A percentile compares a stretch with the other conserved stretches of the same genome.
phyloP scores from a whole-genome alignment of 1,140 invertebrate species.

The Rhynchophorus ferrugineus region DNA sequence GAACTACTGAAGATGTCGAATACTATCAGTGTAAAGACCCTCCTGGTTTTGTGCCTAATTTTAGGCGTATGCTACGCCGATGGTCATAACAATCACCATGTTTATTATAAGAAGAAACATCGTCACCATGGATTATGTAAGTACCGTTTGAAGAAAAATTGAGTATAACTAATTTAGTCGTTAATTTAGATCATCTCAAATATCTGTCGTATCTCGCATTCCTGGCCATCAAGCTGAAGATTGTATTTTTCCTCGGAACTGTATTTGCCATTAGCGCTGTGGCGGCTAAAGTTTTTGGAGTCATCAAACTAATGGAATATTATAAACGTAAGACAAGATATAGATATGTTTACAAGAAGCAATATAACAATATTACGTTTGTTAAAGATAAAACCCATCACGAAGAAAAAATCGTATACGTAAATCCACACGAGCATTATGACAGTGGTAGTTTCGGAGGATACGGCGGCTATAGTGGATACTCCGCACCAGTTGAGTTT shows the following conservation, averaged over 20 bases:
- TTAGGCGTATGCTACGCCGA: slow-evolving; percentile 14
- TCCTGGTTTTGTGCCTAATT: too few relatives aligned
- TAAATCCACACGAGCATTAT: slow-evolving; percentile 14
- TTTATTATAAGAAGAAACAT: slow-evolving; percentile 13
- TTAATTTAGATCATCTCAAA: slow-evolving; percentile 20
- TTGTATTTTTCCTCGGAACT: slow-evolving; percentile 33
- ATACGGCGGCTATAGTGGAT: background rate
- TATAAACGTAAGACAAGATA: slow-evolving; percentile 28
- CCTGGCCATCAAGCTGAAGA: slow-evolving; percentile 36
- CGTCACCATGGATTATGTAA: slow-evolving; percentile 23
- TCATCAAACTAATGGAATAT: slow-evolving; percentile 31
- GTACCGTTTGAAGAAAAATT: too few relatives aligned
- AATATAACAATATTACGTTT: too few relatives aligned
- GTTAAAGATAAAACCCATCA: slow-evolving; percentile 13
- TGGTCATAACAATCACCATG: background rate
- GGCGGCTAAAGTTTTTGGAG: slow-evolving; percentile 33
- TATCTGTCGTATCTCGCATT: slow-evolving; percentile 30
- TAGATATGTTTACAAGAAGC: background rate
- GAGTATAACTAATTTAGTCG: background rate
- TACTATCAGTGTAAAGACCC: too few relatives aligned
- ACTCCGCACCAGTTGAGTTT: background rate
- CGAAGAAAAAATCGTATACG: slow-evolving; percentile 24
- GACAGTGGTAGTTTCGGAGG: slow-evolving; percentile 5
- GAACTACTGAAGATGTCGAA: too few relatives aligned
- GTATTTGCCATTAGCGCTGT: slow-evolving; percentile 32